Evolutionary conservation across 30 jellyfish, hydroid and myxozoan species (phyloP), one percentile per base, ranked within the genome.

Genomic region (Turritopsis dohrnii): DNA sequence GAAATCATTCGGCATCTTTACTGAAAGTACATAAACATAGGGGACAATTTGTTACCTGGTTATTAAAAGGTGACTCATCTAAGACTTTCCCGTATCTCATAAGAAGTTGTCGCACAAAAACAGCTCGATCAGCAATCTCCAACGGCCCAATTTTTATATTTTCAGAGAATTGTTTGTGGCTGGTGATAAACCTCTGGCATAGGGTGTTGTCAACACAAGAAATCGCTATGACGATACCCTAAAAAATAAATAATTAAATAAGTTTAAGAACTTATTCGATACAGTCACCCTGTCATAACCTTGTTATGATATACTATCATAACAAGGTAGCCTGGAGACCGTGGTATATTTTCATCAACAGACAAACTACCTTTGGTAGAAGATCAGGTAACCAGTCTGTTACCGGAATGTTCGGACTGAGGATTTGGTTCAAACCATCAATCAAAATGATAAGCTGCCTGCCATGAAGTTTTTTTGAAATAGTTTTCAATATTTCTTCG

Each of bases 11-110:
- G 72, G 21, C 18, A 54, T 16, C 18, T 16, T 18, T 54, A 18
- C 72, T 54, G 72, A 18, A 66, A 66, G 17, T 4, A 25, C 76
- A n/a, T 17, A n/a, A 28, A 74, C 8, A 74, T 5, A 31, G 75
- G 28, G 9, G 60, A 41, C 13, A 3, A 41, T 41, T 41, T 5
- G 91, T 53, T 80, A 94, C 99, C 99, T 94, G 99, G 54, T 94
- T 94, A 66, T 94, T 89, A 53, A 94, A 94, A 20, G 99, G 91
- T 0, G 99, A 94, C 54, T 94, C 97, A 74, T 94, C 97, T 22
- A 94, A 89, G 18, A 66, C 87, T 82, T 94, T 94, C n/a, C 99
- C 83, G 74, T 94, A 88, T 53, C 80, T 74, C 88, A 29, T 80
- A 27, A 94, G 73, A 66, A 94, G 54, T 27, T 84, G 83, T 26